Evolutionary conservation across 2,113 vertebrate species (phyloP).

Genomic region (Dinomys branickii): DNA sequence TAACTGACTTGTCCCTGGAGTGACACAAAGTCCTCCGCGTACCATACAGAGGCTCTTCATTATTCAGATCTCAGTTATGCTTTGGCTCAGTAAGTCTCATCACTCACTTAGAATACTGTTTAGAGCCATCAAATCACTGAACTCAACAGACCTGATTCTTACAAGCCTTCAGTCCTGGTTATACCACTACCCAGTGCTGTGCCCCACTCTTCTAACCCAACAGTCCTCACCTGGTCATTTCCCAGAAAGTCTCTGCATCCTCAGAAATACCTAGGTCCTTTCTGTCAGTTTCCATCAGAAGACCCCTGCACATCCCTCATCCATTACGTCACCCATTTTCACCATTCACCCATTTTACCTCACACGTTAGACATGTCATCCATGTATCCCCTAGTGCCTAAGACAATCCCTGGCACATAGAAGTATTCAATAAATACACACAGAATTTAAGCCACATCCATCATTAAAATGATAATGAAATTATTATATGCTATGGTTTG

Average conservation of each 20-base stretch:
- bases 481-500: neutral
- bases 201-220: neutral
- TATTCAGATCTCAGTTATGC: neutral
- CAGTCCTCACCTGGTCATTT: neutral
- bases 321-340: too few species aligned
- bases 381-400: neutral
- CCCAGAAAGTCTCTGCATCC: neutral
- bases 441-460: neutral
- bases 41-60: neutral
- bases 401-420: neutral
- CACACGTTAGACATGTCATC: neutral
- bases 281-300: neutral
- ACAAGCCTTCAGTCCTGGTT: neutral
- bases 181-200: neutral
- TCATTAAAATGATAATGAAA: neutral
- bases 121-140: neutral
- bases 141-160: neutral
- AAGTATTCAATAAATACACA: neutral
- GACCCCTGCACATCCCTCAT: neutral
- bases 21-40: neutral
- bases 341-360: neutral
- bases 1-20: neutral
- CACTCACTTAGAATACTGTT: neutral
- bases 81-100: neutral
- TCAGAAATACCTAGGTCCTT: neutral